Evolutionary conservation across 2,888 invertebrate genomes (phyloP), one percentile per base, ranked within the genome.

Genomic region (Coleophora deauratella): DNA sequence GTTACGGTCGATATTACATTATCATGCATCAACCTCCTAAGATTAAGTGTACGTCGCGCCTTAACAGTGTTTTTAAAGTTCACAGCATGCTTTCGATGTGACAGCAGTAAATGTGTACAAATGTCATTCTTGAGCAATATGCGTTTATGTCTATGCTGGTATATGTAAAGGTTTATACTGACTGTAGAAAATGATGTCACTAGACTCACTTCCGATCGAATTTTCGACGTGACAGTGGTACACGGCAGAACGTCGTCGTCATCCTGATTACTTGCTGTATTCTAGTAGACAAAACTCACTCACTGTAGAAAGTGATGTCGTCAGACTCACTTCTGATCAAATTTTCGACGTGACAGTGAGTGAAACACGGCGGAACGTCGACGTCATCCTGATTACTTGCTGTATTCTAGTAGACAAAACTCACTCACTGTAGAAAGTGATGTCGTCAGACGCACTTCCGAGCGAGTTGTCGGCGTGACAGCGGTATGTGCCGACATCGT

Each of bases 361-460:
- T 6, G 21, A 4, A 6, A 21, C 21, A 21, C n/a, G n/a, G 21
- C 87, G 84, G 72, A 90, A 91, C 13, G 87, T 77, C 89, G 52
- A 88, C 89, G 67, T 91, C 90, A 8, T 78, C 67, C 9, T 74
- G 59, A n/a, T n/a, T n/a, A n/a, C n/a, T n/a, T n/a, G n/a, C n/a
- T n/a, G n/a, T n/a, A n/a, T n/a, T n/a, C n/a, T n/a, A n/a, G n/a
- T n/a, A n/a, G n/a, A n/a, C n/a, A n/a, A n/a, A n/a, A n/a, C n/a
- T n/a, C n/a, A 87, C 90, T 89, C 74, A 91, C 91, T 87, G 63
- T 90, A 90, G 38, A 91, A 68, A 54, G 88, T 90, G 55, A 91
- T 88, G 51, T 87, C 88, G 45, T 90, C 90, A 47, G 86, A 87
- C 0, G 89, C 88, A 43, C 85, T 86, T 9, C 91, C 91, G 11